These are phyloP conservation scores for Ammospiza maritima DNA, from an alignment of 2,797 vertebrate genomes.

Conservation along the genomic window DNA sequence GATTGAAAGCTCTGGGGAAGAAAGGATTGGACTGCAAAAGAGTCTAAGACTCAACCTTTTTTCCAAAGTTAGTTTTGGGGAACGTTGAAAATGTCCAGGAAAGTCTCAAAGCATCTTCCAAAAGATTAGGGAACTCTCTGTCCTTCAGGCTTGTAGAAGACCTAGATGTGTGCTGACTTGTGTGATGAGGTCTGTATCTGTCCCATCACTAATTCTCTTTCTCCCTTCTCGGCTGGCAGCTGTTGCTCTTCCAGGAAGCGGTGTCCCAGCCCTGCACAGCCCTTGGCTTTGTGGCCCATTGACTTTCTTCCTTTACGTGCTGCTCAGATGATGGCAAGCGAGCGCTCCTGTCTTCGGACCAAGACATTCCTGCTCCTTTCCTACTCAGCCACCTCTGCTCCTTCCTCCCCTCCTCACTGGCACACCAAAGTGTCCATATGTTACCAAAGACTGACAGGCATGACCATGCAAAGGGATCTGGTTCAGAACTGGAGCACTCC, in stretches of 20 bases:
- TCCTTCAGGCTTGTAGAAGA: neutral
- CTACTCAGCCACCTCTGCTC: conserved; percentile 65
- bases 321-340: conserved; percentile 81
- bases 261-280: conserved; percentile 39
- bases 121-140: neutral
- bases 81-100: neutral
- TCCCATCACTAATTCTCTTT: conserved; percentile 23
- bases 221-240: conserved; percentile 67
- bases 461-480: conserved; percentile 67
- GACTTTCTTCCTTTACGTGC: conserved; percentile 75
- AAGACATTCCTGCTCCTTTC: conserved; percentile 72
- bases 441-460: conserved; percentile 85
- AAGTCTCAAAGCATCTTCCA: neutral
- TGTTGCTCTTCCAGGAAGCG: conserved; percentile 76
- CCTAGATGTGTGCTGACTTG: neutral
- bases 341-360: conserved; percentile 61
- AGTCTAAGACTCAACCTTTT: neutral
- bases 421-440: conserved; percentile 85
- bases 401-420: conserved; percentile 76
- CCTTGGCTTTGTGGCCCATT: conserved; percentile 63
- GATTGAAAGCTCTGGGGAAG: neutral
- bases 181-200: neutral
- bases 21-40: neutral
- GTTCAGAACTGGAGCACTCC: conserved; percentile 70
- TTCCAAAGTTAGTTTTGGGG: neutral